Conservation (phyloP, 2,888 invertebrate species). For the Brassicogethes aeneus region DNA sequence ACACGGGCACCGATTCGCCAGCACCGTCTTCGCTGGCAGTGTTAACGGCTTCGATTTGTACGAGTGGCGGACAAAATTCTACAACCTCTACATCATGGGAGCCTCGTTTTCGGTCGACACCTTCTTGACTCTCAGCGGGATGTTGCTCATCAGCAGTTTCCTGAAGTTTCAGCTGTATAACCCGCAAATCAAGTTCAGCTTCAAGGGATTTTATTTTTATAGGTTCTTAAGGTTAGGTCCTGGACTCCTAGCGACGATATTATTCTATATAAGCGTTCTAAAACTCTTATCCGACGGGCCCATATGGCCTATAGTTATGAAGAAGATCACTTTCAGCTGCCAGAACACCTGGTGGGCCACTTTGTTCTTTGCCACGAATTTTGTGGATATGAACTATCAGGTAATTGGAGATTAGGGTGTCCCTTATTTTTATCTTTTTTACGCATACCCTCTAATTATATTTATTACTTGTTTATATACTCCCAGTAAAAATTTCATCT, state of each 20-base stretch:
- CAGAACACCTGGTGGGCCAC: constrained; percentile 38
- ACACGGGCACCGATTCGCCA: constrained; percentile 36
- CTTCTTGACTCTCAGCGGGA: constrained; percentile 54
- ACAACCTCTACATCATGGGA: constrained; percentile 1
- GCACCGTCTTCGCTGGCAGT: constrained; percentile 13
- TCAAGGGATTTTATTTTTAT: constrained; percentile 36
- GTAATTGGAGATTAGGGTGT: constrained; percentile 23
- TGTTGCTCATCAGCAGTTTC: constrained; percentile 44
- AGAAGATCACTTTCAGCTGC: constrained; percentile 25
- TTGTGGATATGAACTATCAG: constrained; percentile 22
- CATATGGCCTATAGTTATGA: constrained; percentile 35
- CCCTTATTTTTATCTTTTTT: neutral
- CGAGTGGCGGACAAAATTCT: constrained; percentile 7
- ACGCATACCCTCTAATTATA: no score
- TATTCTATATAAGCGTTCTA: constrained; percentile 40
- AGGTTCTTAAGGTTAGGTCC: constrained; percentile 44
- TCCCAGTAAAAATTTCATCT: no score
- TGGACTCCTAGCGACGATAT: constrained; percentile 36
- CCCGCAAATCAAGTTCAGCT: constrained; percentile 26
- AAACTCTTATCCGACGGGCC: constrained; percentile 42
- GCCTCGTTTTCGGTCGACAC: constrained; percentile 49
- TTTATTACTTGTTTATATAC: no score
- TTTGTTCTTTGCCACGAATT: constrained; percentile 40
- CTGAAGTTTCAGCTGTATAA: constrained; percentile 28
- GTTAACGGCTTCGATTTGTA: constrained; percentile 12